Percentiles rank a stretch among this genome's conserved stretches.
phyloP scores from a whole-genome alignment of 2,888 invertebrate species.

The Lampropteryx suffumata region DNA sequence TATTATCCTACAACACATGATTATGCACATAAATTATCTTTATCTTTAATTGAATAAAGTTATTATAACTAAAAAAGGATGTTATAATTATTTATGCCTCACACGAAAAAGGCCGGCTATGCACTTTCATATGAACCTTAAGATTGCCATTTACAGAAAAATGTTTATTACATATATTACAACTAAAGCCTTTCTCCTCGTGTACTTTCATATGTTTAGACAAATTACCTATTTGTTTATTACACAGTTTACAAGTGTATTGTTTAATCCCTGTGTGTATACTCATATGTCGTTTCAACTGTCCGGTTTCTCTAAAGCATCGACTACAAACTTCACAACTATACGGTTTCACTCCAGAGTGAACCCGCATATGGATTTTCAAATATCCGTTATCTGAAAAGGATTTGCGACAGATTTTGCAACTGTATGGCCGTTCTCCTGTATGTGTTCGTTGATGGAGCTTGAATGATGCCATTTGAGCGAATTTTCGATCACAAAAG shows the following conservation, averaged over 20 bases:
- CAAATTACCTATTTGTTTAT: conserved; percentile 70
- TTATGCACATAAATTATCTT: no score
- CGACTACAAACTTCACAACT: conserved; percentile 65
- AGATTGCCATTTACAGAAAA: conserved; percentile 58
- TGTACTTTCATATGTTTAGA: conserved; percentile 71
- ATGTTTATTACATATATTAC: conserved; percentile 58
- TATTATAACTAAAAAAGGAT: conserved; percentile 40
- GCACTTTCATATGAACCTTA: conserved; percentile 58
- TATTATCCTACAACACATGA: no score
- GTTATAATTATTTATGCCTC: no score
- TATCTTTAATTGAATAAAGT: conserved; percentile 40
- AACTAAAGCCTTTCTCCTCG: conserved; percentile 53
- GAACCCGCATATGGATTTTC: conserved; percentile 71
- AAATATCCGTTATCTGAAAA: conserved; percentile 74
- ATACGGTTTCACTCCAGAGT: conserved; percentile 69
- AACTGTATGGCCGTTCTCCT: conserved; percentile 62
- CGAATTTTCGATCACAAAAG: conserved; percentile 65
- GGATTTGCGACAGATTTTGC: conserved; percentile 67
- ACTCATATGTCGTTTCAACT: conserved; percentile 65
- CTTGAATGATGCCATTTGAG: conserved; percentile 72
- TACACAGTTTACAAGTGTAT: conserved; percentile 70
- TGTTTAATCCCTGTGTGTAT: conserved; percentile 68
- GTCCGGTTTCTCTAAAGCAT: conserved; percentile 64
- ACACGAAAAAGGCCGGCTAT: conserved; percentile 53
- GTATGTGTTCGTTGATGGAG: conserved; percentile 70